Conservation (phyloP, 2,888 invertebrate genomes). For the Sicus ferrugineus region DNA sequence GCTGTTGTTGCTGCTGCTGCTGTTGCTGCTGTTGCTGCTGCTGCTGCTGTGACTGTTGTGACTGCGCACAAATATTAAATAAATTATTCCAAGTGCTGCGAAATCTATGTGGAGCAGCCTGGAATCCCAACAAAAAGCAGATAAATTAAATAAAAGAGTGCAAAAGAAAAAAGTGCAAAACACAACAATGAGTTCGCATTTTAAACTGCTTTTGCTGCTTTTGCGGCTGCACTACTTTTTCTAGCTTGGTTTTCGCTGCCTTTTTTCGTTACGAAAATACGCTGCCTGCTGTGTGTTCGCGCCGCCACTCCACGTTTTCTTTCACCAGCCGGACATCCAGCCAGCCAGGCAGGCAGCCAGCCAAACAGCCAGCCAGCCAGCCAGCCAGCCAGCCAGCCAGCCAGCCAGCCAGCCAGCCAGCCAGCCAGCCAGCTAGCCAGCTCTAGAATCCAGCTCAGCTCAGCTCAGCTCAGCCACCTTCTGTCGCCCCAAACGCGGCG, state of each 20-base stretch:
- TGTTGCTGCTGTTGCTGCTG: neutral
- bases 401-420: neutral
- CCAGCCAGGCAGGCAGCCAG: neutral
- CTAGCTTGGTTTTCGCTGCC: too few species aligned
- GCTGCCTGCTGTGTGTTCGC: neutral
- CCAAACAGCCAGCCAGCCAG: too few species aligned
- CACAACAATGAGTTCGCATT: neutral
- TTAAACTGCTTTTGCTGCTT: neutral
- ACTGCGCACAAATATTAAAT: neutral
- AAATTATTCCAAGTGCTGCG: neutral
- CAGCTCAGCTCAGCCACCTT: neutral
- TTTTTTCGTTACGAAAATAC: too few species aligned
- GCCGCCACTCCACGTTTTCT: neutral
- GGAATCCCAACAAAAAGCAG: neutral
- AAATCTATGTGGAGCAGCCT: neutral
- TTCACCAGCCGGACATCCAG: neutral
- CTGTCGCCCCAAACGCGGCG: neutral
- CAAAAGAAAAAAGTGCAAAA: neutral
- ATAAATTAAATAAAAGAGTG: neutral
- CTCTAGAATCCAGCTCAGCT: too few species aligned
- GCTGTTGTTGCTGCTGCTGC: neutral
- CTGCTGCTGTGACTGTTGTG: neutral
- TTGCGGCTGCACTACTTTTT: neutral
- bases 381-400: neutral
- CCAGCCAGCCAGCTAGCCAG: neutral